Percentiles rank a stretch among this genome's conserved stretches.
Conservation (phyloP, 2,888 invertebrate genomes). For the Eledona agricola region DNA sequence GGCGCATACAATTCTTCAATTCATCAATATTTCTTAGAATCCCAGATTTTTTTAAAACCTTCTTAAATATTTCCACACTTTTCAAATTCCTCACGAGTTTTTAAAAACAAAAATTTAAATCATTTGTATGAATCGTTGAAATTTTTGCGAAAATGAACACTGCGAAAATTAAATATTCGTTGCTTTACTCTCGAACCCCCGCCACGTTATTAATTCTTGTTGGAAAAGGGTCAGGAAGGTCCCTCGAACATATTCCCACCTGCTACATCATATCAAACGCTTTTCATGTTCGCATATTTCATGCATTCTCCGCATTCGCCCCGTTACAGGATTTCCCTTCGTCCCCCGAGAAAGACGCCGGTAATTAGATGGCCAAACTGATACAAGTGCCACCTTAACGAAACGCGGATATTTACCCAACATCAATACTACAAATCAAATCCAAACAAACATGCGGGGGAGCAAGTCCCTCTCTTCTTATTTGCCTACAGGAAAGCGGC, state of each 20-base stretch:
- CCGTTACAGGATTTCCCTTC: constrained; percentile 40
- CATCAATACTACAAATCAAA: constrained; percentile 24
- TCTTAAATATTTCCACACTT: too few species aligned
- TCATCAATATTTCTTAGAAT: too few species aligned
- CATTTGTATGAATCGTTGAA: constrained; percentile 1
- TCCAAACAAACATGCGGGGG: constrained; percentile 22
- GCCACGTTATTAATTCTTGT: constrained; percentile 4
- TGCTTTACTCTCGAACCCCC: background rate
- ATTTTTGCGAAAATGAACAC: constrained; percentile 1
- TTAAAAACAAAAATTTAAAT: too few species aligned
- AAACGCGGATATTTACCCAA: constrained; percentile 21
- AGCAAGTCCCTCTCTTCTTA: constrained; percentile 7
- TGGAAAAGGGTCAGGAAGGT: constrained; percentile 7
- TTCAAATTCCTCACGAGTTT: too few species aligned
- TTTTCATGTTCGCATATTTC: constrained; percentile 14
- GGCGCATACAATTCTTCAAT: too few species aligned
- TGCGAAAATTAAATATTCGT: background rate
- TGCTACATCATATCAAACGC: constrained; percentile 6
- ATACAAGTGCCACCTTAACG: constrained; percentile 23
- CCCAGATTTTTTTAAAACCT: too few species aligned
- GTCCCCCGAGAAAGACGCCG: too few species aligned
- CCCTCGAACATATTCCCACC: constrained; percentile 1
- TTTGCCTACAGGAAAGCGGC: constrained; percentile 8
- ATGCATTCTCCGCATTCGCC: constrained; percentile 34
- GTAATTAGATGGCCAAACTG: constrained; percentile 35